A percentile compares a stretch with the other conserved stretches of the same genome.
These are phyloP conservation scores for Anagyrus pseudococci DNA, from an alignment of 2,888 invertebrate species.

Conservation along the genomic window DNA sequence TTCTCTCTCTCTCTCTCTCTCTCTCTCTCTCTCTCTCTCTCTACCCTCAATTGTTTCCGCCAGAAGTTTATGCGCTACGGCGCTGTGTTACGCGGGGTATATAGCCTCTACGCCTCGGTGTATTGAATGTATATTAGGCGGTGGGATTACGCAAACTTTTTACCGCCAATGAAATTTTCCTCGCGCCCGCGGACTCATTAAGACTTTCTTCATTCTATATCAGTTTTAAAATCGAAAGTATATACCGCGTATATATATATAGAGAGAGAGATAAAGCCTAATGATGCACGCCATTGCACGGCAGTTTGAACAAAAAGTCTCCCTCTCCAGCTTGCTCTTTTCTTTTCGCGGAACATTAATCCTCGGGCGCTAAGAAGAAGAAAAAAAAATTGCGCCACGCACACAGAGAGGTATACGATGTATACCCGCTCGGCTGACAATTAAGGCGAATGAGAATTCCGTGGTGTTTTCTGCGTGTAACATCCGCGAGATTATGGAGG, in stretches of 20 bases:
- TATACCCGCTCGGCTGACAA: background rate
- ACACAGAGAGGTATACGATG: background rate
- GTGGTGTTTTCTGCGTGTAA: slow-evolving; percentile 16
- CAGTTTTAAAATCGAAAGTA: slow-evolving; percentile 28
- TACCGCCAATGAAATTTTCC: slow-evolving; percentile 7
- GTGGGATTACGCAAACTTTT: slow-evolving; percentile 7
- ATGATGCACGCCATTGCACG: slow-evolving; percentile 19
- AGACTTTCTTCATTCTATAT: slow-evolving; percentile 13
- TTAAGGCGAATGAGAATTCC: slow-evolving; percentile 26
- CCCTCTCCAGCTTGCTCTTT: slow-evolving; percentile 5
- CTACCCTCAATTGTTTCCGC: too few species aligned
- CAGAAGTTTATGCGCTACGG: too few species aligned
- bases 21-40: too few species aligned
- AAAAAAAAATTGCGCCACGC: slow-evolving; percentile 23
- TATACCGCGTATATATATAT: too few species aligned
- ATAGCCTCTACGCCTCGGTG: too few species aligned
- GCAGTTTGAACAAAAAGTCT: background rate
- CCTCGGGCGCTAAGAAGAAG: slow-evolving; percentile 1
- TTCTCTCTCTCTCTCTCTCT: too few species aligned
- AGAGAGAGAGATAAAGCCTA: too few species aligned
- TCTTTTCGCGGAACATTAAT: slow-evolving; percentile 28
- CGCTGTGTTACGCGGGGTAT: too few species aligned
- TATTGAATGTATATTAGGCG: slow-evolving; percentile 8
- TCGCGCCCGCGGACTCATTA: background rate
- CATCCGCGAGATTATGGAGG: too few species aligned